Base-by-base conservation (phyloP, 2,113 vertebrate genomes). In the Melozone crissalis region DNA sequence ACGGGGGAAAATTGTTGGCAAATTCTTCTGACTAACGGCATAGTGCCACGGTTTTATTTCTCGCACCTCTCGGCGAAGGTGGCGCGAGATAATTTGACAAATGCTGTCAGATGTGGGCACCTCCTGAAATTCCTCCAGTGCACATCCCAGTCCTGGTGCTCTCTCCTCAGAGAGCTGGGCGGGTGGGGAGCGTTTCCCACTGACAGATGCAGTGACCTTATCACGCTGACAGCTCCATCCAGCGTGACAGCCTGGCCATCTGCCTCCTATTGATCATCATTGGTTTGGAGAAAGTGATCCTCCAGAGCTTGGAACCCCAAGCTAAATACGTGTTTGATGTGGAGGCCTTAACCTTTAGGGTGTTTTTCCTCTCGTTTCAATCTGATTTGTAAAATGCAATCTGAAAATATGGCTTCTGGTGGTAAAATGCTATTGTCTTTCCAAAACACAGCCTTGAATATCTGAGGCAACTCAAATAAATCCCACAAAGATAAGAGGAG, bases 151-250 rank as follows among this genome's bases (percentile, higher is more conserved):
- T 96, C 95, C 95, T 65, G 89, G 52, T 91, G 97, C 95, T 66
- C 85, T 89, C 74, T 82, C 81, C 94, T 90, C 71, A 26, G 73
- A 67, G 84, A 86, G 94, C 90, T 43, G 44, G 17, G 92, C 81
- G 88, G 55, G 75, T 43, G 85, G 93, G 94, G 89, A 77, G 93
- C 71, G 59, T 79, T 95, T 97, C 95, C 90, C 57, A 3, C 85
- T 93, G 97, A 96, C 93, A 95, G 96, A 96, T 75, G 95, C 94
- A 89, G 91, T 97, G 98, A 98, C 98, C 98, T 98, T 97, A 97
- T 98, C 97, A 93, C 2, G 7, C 74, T 91, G 96, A 97, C 95
- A 95, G 95, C 94, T 97, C 96, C 93, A 95, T 97, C 86, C 81
- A 43, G 91, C 27, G 65, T 95, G 98, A 96, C 98, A 98, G 95